Base-by-base conservation (phyloP, 30 jellyfish, hydroid and myxozoan species). In the Hydractinia symbiolongicarpus region DNA sequence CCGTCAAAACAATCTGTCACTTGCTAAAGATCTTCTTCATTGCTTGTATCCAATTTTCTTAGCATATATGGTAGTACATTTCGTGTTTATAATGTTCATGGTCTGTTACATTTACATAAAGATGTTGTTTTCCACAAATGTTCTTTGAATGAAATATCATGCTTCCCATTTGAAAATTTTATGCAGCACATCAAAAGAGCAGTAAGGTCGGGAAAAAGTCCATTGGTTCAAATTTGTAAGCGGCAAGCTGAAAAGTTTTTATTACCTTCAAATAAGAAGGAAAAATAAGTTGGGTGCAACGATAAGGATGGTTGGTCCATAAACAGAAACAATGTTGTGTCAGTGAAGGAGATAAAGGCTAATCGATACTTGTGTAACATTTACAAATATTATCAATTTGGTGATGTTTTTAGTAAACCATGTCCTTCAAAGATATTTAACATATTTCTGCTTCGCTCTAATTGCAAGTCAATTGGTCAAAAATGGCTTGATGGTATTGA, bases 11-110 rank as follows among this genome's bases (percentile, higher is more conserved):
- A 58, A 83, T 54, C 20, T 83, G 13, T 68, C 61, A 5, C 54
- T 56, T 58, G 90, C 80, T 19, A 83, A 72, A 70, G 55, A 83
- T 49, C 61, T 83, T 13, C 1, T 72, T 64, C 21, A 73, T 14
- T 83, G 64, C 72, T 72, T 72, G 90, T 83, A 30, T 30, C 44
- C 44, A 30, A 30, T 30, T 30, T 1, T 30, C 44, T 30, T 30
- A 10, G 73, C 20, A 78, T 84, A 10, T 84, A 49, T 61, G 93
- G 94, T 49, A 78, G 70, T 50, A 64, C 89, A 77, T 85, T 86
- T 57, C 4, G 52, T 68, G 95, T 86, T 54, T 86, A 86, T 82
- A 86, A 86, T 72, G 89, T 86, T n/a, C 95, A 80, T 66, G 21
- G 57, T 60, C 74, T 86, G 13, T 73, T 86, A 66, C 90, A 85